phyloP scores from a whole-genome alignment of 2,888 invertebrate genomes.

The Hypena proboscidalis region DNA sequence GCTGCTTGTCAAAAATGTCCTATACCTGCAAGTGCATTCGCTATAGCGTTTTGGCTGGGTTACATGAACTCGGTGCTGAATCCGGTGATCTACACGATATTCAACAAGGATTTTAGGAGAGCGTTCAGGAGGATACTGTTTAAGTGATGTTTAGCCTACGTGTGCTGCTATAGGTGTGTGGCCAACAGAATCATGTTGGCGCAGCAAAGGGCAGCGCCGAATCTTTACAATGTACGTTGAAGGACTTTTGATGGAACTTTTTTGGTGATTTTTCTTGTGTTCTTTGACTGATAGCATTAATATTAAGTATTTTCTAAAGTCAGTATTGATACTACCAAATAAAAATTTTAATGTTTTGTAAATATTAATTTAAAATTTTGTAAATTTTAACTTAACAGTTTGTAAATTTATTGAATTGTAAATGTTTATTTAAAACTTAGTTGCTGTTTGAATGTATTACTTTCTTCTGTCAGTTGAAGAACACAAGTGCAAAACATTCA shows the following conservation, averaged over 20 bases:
- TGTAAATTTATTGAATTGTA: no score
- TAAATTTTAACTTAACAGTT: conserved; percentile 5
- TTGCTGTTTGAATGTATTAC: no score
- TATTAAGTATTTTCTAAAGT: background rate
- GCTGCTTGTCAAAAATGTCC: conserved; percentile 91
- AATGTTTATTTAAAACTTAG: no score
- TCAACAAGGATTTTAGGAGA: conserved; percentile 98
- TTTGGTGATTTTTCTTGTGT: background rate
- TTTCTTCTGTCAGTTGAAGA: conserved; percentile 24
- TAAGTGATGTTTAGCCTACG: conserved; percentile 96
- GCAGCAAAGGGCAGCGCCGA: conserved; percentile 87
- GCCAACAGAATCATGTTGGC: conserved; percentile 86
- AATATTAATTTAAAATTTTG: conserved; percentile 4
- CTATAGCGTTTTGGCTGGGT: conserved; percentile 98
- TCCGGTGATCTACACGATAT: conserved; percentile 98
- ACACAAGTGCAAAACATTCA: conserved; percentile 11
- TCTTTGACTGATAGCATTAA: conserved; percentile 8
- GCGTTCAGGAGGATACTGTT: conserved; percentile 98
- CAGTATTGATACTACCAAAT: background rate
- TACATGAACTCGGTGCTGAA: conserved; percentile 99
- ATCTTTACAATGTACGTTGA: conserved; percentile 83
- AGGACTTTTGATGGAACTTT: conserved; percentile 26
- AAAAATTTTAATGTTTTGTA: conserved; percentile 6
- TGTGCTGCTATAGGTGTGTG: conserved; percentile 93
- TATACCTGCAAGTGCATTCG: conserved; percentile 94